These are phyloP conservation scores for Hetaerina americana DNA, from an alignment of 1,140 invertebrate species.

Conservation along the genomic window DNA sequence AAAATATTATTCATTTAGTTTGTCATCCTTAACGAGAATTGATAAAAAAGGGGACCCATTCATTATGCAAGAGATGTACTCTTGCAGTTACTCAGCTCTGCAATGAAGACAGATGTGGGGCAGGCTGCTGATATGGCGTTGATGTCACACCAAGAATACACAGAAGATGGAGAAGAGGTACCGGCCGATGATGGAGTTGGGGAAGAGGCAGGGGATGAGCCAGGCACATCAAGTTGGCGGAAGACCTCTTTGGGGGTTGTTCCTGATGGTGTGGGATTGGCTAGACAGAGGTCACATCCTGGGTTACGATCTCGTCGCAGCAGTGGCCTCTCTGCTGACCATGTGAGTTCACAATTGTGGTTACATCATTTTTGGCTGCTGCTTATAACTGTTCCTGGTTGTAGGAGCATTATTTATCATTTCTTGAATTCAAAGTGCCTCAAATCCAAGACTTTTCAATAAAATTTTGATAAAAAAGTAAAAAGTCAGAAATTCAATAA, in stretches of 20 bases:
- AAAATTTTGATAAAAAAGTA: too few species aligned
- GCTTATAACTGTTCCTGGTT: too few species aligned
- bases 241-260: neutral
- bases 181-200: neutral
- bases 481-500: too few species aligned
- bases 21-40: too few species aligned
- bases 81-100: slow-evolving; percentile 57
- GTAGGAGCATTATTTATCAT: too few species aligned
- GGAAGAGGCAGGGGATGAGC: neutral
- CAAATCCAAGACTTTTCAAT: too few species aligned
- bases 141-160: slow-evolving; percentile 17
- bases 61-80: neutral
- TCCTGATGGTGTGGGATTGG: neutral
- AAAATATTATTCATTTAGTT: too few species aligned
- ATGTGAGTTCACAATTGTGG: too few species aligned
- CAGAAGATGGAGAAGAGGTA: neutral
- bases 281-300: neutral
- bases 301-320: neutral
- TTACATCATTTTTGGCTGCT: too few species aligned
- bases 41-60: neutral
- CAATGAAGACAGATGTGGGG: slow-evolving; percentile 66
- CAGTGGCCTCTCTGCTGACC: neutral
- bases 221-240: neutral
- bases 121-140: slow-evolving; percentile 44
- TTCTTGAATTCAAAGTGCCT: too few species aligned